These are phyloP conservation scores for Sinocyclocheilus grahami DNA, from an alignment of 2,113 vertebrate species.

Conservation along the genomic window DNA sequence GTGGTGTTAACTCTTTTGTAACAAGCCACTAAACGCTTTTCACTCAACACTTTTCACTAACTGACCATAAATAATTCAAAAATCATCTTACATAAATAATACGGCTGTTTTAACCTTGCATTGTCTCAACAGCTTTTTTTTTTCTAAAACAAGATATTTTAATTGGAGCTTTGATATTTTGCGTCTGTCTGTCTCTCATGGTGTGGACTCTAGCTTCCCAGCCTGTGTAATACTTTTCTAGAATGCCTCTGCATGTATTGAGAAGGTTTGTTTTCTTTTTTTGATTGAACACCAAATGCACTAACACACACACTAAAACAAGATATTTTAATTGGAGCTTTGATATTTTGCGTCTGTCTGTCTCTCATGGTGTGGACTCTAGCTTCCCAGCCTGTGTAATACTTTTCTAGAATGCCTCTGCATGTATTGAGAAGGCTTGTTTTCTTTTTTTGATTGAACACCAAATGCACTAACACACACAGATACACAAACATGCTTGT, in stretches of 20 bases:
- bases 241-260: constrained; percentile 77
- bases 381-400: constrained; percentile 60
- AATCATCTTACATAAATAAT: neutral
- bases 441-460: constrained; percentile 51
- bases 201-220: constrained; percentile 38
- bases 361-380: constrained; percentile 35
- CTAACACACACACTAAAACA: constrained; percentile 23
- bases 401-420: constrained; percentile 70
- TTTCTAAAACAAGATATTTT: constrained; percentile 53
- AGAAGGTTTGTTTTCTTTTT: constrained; percentile 64
- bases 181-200: constrained; percentile 26
- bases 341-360: neutral
- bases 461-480: constrained; percentile 37
- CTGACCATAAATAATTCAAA: neutral
- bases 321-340: constrained; percentile 39
- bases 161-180: constrained; percentile 27
- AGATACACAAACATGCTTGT: constrained; percentile 44
- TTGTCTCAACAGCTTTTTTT: neutral
- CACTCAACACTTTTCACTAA: neutral
- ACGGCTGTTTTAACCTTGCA: too few relatives aligned
- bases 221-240: constrained; percentile 63
- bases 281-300: constrained; percentile 34
- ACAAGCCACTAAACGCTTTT: neutral
- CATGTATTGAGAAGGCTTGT: constrained; percentile 73
- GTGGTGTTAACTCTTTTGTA: neutral